Evolutionary conservation across 1,140 invertebrate species (phyloP).

Genomic region (Trialeurodes vaporariorum): DNA sequence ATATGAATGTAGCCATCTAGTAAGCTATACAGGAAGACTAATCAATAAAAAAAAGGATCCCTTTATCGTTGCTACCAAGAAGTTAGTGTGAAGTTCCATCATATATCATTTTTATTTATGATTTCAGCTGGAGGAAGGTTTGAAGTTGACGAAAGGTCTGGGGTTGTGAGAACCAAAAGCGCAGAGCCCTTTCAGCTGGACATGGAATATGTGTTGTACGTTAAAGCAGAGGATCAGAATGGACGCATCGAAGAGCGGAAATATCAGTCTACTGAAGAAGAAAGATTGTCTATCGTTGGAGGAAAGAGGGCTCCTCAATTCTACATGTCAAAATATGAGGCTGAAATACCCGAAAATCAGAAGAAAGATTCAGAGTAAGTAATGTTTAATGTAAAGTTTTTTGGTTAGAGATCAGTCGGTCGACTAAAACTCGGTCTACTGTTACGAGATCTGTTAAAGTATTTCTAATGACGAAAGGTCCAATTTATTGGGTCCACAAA

Average conservation of each 20-base stretch:
- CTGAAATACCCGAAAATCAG: constrained; percentile 89
- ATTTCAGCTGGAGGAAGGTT: constrained; percentile 55
- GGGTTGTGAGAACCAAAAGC: constrained; percentile 81
- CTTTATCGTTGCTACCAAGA: too few relatives aligned
- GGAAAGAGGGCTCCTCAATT: constrained; percentile 89
- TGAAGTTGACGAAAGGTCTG: constrained; percentile 83
- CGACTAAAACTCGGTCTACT: too few relatives aligned
- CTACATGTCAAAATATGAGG: constrained; percentile 84
- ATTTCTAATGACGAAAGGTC: too few relatives aligned
- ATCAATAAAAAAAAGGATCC: too few relatives aligned
- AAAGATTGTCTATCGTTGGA: constrained; percentile 81
- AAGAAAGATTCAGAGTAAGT: constrained; percentile 92
- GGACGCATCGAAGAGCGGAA: constrained; percentile 75
- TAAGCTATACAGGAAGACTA: too few relatives aligned
- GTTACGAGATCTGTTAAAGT: too few relatives aligned
- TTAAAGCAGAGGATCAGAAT: constrained; percentile 91
- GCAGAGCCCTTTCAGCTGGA: constrained; percentile 86
- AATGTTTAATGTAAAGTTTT: too few relatives aligned
- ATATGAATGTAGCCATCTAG: too few relatives aligned
- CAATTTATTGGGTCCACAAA: too few relatives aligned
- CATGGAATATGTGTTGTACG: constrained; percentile 92
- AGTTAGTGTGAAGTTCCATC: too few relatives aligned
- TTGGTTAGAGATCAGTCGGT: too few relatives aligned
- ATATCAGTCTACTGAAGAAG: constrained; percentile 83
- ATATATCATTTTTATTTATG: too few relatives aligned